phyloP scores from a whole-genome alignment of 2,888 invertebrate genomes.

The Tinea pellionella region DNA sequence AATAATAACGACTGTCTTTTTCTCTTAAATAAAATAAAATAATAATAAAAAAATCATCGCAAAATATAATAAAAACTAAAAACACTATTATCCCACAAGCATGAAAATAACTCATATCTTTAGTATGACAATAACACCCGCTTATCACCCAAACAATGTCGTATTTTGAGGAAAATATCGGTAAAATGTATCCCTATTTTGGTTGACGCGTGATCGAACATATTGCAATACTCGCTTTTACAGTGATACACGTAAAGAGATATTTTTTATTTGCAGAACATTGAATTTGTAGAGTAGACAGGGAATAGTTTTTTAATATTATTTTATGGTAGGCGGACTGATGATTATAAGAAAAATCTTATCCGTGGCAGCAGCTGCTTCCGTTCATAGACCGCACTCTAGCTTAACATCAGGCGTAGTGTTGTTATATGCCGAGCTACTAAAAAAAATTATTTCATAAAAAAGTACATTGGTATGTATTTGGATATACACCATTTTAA shows the following conservation, averaged over 20 bases:
- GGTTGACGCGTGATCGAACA: constrained; percentile 12
- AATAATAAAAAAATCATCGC: background rate
- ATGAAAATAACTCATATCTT: constrained; percentile 3
- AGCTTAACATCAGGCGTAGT: too few species aligned
- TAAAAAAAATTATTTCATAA: too few species aligned
- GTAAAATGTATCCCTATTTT: background rate
- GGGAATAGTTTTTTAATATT: too few species aligned
- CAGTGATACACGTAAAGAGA: background rate
- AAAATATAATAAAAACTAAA: too few species aligned
- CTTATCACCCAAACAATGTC: constrained; percentile 11
- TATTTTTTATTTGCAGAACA: background rate
- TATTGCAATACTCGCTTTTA: background rate
- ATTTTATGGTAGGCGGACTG: too few species aligned
- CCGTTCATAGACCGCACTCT: too few species aligned
- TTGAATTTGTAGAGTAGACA: background rate
- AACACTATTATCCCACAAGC: background rate
- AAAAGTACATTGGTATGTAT: too few species aligned
- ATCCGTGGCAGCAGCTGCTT: too few species aligned
- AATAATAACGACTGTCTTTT: too few species aligned
- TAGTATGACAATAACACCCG: constrained; percentile 1
- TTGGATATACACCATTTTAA: too few species aligned
- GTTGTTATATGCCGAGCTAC: too few species aligned
- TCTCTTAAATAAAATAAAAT: background rate
- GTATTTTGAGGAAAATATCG: constrained; percentile 4
- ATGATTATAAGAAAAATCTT: too few species aligned